Evolutionary conservation across 1,140 invertebrate species (phyloP), one percentile per base, ranked within the genome.

Genomic region (Chironomus striatipennis): DNA sequence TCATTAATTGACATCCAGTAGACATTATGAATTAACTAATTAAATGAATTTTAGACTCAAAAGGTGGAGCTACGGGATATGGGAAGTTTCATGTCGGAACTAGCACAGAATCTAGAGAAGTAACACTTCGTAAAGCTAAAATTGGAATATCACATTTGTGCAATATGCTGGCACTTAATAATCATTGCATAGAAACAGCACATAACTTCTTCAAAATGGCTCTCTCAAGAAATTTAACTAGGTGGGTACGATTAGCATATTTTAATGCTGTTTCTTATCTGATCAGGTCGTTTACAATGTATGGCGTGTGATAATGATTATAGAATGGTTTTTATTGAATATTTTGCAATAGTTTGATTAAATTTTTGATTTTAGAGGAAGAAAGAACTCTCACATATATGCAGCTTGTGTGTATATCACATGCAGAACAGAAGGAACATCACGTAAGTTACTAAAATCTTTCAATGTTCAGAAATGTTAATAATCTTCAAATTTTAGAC

Each of bases 381-480:
- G 97, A 24, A 94, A 92, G 76, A 90, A 93, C 78, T 88, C 88
- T n/a, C 93, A 96, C 79, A 96, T 99, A 75, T 90, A 97, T 81
- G 97, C 97, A 74, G 96, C 98, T 67, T 99, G 97, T 85, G 90
- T 99, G 8, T 99, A 99, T 79, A 95, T 99, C 77, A 97, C 96
- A 2, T 99, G 97, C 79, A 86, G 98, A 76, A 93, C 93, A 20
- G 96, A 98, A 84, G 91, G 90, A 75, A 98, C 96, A 76, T 89
- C 94, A 76, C 96, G 93, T 95, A 94, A 93, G 89, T 88, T 92
- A 91, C 87, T 75, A 76, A 75, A 76, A 47, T 47, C 18, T 5
- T 72, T 65, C 18, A 5, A 74, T n/a, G 34, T 8, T 7, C 64
- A 47, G 10, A 24, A n/a, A 15, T 18, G 42, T 72, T 47, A 74